Evolutionary conservation across 2,113 vertebrate genomes (phyloP), one percentile per base, ranked within the genome.

Genomic region (Gallinago media): DNA sequence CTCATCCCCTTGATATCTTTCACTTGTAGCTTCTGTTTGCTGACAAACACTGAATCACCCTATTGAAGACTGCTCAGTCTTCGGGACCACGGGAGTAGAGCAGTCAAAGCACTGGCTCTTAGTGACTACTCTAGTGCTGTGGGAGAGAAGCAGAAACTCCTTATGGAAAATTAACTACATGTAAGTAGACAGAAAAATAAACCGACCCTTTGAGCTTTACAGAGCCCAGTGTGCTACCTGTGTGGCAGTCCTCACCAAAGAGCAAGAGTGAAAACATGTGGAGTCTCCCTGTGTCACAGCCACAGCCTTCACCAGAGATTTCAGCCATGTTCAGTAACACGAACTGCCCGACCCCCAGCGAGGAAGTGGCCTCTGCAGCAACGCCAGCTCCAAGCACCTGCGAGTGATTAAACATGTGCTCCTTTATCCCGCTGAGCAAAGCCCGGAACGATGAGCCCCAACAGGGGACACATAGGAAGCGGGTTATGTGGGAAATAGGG

Each of bases 341-440:
- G 13, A 93, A 67, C 73, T 72, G 25, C 50, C 78, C 5, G 29
- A 66, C 16, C 47, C 3, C 8, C 26, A 0, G 0, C 1, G 11
- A 95, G 94, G 74, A 96, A 74, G 85, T 29, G 9, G 47, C 40
- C 49, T 23, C 73, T 86, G 62, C 54, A 83, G 58, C 71, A 47
- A 38, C 2, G 0, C 80, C 67, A 50, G 79, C 86, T 67, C 94
- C 49, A 63, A 77, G 88, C 86, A 95, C 88, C 79, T 87, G 63
- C 10, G 26, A 74, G 66, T 47, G 59, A 76, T 94, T 18, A 26
- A 21, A 73, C 12, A 23, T 54, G 63, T 2, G 2, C n/a, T 62
- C n/a, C 23, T 80, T 77, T 49, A 8, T 58, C 22, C 67, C 70
- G 36, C 68, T n/a, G 17, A 85, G 25, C 54, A 85, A 77, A 94